These are phyloP conservation scores for Wasmannia auropunctata DNA, from an alignment of 1,140 invertebrate species.

Conservation along the genomic window DNA sequence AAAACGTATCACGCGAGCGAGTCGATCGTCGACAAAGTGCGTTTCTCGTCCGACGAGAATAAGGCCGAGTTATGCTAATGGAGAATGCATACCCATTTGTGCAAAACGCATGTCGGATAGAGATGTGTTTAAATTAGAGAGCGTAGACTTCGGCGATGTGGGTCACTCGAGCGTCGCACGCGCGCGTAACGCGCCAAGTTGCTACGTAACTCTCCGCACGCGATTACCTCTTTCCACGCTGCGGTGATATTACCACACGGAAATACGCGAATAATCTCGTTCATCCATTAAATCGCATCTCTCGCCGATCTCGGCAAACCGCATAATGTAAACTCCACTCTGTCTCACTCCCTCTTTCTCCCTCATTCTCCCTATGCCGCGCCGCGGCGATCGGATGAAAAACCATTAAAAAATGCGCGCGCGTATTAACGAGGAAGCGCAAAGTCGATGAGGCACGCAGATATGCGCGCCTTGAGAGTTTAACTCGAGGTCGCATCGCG, in stretches of 20 bases:
- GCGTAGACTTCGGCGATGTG: constrained; percentile 18
- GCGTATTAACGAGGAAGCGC: constrained; percentile 45
- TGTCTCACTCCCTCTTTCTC: too few relatives aligned
- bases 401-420: constrained; percentile 38
- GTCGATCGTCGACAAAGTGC: neutral
- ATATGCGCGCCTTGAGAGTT: constrained; percentile 63
- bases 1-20: neutral
- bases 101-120: neutral
- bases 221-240: neutral
- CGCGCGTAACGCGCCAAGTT: neutral
- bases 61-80: constrained; percentile 24
- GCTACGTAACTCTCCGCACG: neutral
- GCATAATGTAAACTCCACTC: constrained; percentile 28
- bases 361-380: too few relatives aligned
- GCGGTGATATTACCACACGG: constrained; percentile 12
- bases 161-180: constrained; percentile 25
- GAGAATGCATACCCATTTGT: neutral
- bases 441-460: constrained; percentile 57
- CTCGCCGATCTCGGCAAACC: constrained; percentile 3
- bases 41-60: neutral
- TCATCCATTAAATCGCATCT: constrained; percentile 19
- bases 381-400: constrained; percentile 14
- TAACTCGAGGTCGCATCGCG: constrained; percentile 70
- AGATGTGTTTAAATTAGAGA: constrained; percentile 14
- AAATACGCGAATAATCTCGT: constrained; percentile 55